Evolutionary conservation across 1,140 invertebrate genomes (phyloP), one percentile per base, ranked within the genome.

Genomic region (Aphelenchoides avenae): DNA sequence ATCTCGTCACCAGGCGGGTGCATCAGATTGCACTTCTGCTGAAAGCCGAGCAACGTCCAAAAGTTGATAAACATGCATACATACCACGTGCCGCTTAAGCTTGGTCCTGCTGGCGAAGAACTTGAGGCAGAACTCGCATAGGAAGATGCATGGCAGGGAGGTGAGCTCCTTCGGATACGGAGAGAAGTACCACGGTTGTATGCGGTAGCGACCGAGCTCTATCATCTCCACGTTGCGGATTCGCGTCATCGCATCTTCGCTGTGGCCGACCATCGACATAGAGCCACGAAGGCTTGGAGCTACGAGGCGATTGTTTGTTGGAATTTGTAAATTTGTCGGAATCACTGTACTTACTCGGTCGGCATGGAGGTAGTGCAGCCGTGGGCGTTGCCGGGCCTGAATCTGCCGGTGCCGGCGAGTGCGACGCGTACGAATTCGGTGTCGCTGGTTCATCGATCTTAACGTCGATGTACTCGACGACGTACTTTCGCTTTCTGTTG

Each of bases 1-100:
- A 99, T 98, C 80, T 99, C 94, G 80, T 97, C 97, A 3, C 95
- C 95, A 0, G 95, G 95, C 0, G 95, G 95, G 83, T 97, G 91
- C 66, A 86, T 83, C 42, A 95, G 79, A 79, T 89, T 89, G 76
- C 95, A 99, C 81, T 96, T 97, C 31, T 71, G 60, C 78, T 82
- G 44, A 7, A 57, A 56, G 34, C 4, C 20, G 39, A 34, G n/a
- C 13, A 41, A 7, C n/a, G 18, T 26, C 26, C 22, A 49, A 9
- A 29, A 34, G 34, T 3, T 39, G 31, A 31, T 11, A 26, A 15
- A 3, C 30, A 27, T 30, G 29, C 52, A n/a, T n/a, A n/a, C n/a
- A 56, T 15, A 85, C 86, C 70, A 95, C 80, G 81, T 99, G 94
- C 66, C 91, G 30, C 24, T 81, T 78, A 91, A 89, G 46, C 95